Evolutionary conservation across 2,888 invertebrate genomes (phyloP).

Genomic region (Euzophera pinguis): DNA sequence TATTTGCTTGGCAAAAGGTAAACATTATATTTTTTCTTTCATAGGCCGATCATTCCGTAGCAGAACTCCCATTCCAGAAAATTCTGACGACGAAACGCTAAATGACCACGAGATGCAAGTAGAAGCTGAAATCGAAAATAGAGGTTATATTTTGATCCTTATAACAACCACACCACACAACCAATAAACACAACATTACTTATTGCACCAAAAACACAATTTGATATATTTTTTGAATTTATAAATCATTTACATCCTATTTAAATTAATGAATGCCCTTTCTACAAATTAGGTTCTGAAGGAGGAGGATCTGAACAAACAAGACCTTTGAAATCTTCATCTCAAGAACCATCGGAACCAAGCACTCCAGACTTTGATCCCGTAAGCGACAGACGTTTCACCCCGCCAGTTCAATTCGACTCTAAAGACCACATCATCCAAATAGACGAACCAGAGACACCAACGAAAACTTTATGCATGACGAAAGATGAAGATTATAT

Average conservation of each 20-base stretch:
- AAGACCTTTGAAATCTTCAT: conserved; percentile 48
- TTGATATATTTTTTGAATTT: no score
- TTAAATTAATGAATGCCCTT: neutral
- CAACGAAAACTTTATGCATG: conserved; percentile 51
- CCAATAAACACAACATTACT: no score
- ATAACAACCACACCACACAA: no score
- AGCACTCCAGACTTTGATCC: conserved; percentile 47
- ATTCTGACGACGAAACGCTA: conserved; percentile 67
- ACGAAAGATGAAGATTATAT: conserved; percentile 54
- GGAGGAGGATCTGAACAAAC: conserved; percentile 48
- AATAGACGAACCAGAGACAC: conserved; percentile 57
- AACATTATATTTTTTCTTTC: conserved; percentile 11
- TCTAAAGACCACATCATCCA: conserved; percentile 55
- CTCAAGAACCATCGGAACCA: conserved; percentile 53
- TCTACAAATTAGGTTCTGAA: conserved; percentile 42
- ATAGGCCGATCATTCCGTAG: conserved; percentile 66
- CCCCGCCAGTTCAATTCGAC: conserved; percentile 45
- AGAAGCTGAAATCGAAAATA: conserved; percentile 66
- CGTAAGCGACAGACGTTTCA: conserved; percentile 34
- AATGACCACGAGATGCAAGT: conserved; percentile 61
- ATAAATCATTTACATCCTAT: no score
- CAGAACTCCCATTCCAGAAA: conserved; percentile 81
- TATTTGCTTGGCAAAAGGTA: no score
- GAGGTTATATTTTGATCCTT: conserved; percentile 34
- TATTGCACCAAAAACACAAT: no score